Base-by-base conservation (phyloP, 2,797 vertebrate genomes). In the Pteronotus mesoamericanus region DNA sequence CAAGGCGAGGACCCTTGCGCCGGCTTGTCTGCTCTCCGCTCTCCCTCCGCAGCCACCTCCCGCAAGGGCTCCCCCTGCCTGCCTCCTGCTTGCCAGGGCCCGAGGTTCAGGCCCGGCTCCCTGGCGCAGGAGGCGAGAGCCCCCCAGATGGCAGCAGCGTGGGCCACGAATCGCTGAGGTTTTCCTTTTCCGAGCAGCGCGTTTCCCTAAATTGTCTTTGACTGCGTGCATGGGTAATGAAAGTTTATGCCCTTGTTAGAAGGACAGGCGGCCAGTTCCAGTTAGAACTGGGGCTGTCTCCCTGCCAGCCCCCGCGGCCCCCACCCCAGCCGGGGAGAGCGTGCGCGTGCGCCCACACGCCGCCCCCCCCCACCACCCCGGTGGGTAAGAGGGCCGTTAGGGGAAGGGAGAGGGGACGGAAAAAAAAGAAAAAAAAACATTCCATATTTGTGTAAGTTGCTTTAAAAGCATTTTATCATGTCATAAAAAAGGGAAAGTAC, bases 391-490 rank as follows among this genome's bases (percentile, higher is more conserved):
- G 99, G 98, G 99, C 98, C 96, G 98, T 98, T 98, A 97, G 69
- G 95, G 92, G 91, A 97, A 97, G 94, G 97, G 96, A 97, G 98
- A 89, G 83, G 94, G 94, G 94, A 95, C 26, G 7, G 68, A 42
- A 34, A 88, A 39, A 85, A 84, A 87, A 87, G 97, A 95, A 97
- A 95, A 98, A 98, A 98, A 98, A n/a, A n/a, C n/a, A 99, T 99
- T 99, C 99, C 99, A 99, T 99, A 99, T 99, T 99, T 99, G 99
- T 99, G 99, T 99, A 99, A 99, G 99, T 99, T 99, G 99, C 99
- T 99, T 99, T 99, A 99, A 99, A 99, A 99, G 99, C 99, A 99
- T 99, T 99, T 99, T 99, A 99, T 99, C 99, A 99, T 99, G 99
- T 99, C 99, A 99, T 99, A 99, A 99, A 99, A 99, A 99, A 99